Base-by-base conservation (phyloP, 2,113 vertebrate species). In the Tringa solitaria region DNA sequence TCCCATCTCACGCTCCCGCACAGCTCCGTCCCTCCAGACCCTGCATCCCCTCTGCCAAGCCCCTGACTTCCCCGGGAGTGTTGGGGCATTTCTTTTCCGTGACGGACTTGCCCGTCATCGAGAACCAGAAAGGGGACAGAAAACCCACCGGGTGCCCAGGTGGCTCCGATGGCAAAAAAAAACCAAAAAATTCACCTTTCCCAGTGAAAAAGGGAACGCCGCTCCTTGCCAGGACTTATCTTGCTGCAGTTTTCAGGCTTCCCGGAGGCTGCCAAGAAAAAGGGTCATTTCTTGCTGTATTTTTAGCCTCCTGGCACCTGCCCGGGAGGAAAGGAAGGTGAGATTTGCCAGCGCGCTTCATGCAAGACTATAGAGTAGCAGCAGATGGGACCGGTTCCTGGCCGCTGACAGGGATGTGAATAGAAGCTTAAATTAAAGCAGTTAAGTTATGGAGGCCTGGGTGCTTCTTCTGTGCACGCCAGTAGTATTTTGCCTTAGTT, bases 291-390 rank as follows among this genome's bases (percentile, higher is more conserved):
- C 39, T 39, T 10, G 74, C 69, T 14, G 60, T 89, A 90, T 95
- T 96, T 97, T 95, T 73, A 95, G 77, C 12, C 4, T 7, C 4
- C 87, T 95, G 92, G 84, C 95, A 89, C 80, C 84, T 95, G 95
- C 87, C 77, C 22, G 12, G 15, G 74, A 73, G 48, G 48, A n/a
- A 39, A 2, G 14, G 46, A 39, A 83, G 93, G 91, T 79, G 94
- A 74, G 89, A 68, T 23, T 33, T 94, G 93, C 84, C 95, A 93
- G 94, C 84, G 39, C 69, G 1, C 43, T 81, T 84, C 83, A 3
- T 20, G 73, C 64, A 21, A 72, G 89, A 30, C 83, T 46, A 1
- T 3, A 10, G 93, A 95, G 87, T 2, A 54, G 93, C 65, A 45
- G 95, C 95, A 93, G 95, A 96, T 95, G 95, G 87, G 94, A 69